phyloP scores from a whole-genome alignment of 2,888 invertebrate species.

The Pollenia angustigena region DNA sequence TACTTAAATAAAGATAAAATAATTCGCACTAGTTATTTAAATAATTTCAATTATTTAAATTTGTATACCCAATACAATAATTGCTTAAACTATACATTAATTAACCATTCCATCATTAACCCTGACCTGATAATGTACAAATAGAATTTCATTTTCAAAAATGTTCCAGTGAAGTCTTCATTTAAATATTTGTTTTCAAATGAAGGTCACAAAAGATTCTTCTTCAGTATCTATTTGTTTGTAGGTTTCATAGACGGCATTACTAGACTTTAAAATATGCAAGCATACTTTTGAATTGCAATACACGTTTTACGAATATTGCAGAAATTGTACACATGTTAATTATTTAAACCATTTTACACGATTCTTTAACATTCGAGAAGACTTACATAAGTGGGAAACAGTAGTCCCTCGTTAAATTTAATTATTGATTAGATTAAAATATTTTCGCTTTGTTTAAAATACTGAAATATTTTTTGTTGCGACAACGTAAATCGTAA shows the following conservation, averaged over 20 bases:
- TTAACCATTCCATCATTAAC: background rate
- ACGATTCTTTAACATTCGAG: slow-evolving; percentile 31
- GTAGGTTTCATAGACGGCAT: background rate
- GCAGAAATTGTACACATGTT: slow-evolving; percentile 32
- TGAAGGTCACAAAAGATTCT: slow-evolving; percentile 24
- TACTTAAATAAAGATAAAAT: too few species aligned
- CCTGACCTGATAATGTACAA: slow-evolving; percentile 22
- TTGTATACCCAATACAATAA: background rate
- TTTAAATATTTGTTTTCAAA: slow-evolving; percentile 13
- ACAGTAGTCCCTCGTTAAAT: slow-evolving; percentile 12
- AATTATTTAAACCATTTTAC: slow-evolving; percentile 47
- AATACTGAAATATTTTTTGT: too few species aligned
- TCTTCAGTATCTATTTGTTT: background rate
- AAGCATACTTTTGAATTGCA: slow-evolving; percentile 14
- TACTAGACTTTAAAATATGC: background rate
- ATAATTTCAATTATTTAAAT: too few species aligned
- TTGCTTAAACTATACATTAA: background rate
- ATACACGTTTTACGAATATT: slow-evolving; percentile 5
- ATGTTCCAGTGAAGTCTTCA: slow-evolving; percentile 1
- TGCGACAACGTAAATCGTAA: too few species aligned
- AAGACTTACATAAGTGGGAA: background rate
- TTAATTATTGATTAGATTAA: background rate
- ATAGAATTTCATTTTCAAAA: slow-evolving; percentile 6
- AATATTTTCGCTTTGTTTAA: background rate
- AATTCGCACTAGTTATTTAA: too few species aligned